phyloP scores from a whole-genome alignment of 2,113 vertebrate species.

The Sander lucioperca region DNA sequence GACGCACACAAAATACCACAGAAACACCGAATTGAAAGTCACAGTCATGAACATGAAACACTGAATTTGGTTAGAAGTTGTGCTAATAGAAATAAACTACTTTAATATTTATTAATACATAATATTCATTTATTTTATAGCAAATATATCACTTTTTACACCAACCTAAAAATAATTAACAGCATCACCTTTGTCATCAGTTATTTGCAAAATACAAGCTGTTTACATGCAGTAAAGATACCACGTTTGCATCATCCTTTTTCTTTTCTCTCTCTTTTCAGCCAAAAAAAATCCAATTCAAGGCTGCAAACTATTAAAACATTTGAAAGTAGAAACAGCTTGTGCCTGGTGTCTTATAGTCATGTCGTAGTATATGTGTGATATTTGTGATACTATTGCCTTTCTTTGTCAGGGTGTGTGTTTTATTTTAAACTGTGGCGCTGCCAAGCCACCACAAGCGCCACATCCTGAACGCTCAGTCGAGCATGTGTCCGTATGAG shows the following conservation, averaged over 20 bases:
- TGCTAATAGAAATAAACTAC: background rate
- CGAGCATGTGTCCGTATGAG: background rate
- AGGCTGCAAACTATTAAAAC: background rate
- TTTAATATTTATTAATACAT: background rate
- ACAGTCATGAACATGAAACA: background rate
- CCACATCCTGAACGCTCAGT: slow-evolving; percentile 60
- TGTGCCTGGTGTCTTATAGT: background rate
- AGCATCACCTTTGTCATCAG: too few species aligned
- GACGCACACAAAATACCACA: slow-evolving; percentile 13
- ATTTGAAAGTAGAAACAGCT: background rate
- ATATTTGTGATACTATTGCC: background rate
- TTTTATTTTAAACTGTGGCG: slow-evolving; percentile 21
- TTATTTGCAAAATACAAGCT: background rate
- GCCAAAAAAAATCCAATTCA: background rate
- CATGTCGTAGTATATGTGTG: background rate
- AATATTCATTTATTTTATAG: background rate
- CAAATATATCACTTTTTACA: background rate
- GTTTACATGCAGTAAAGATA: background rate
- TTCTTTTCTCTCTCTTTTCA: background rate
- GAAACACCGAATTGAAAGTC: background rate
- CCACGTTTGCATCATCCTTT: background rate
- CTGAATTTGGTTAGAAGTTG: background rate
- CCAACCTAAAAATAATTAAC: background rate
- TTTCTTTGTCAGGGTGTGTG: background rate
- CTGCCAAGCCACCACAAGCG: background rate